These are phyloP conservation scores for Aricia artaxerxes DNA, from an alignment of 2,888 invertebrate species.

Conservation along the genomic window DNA sequence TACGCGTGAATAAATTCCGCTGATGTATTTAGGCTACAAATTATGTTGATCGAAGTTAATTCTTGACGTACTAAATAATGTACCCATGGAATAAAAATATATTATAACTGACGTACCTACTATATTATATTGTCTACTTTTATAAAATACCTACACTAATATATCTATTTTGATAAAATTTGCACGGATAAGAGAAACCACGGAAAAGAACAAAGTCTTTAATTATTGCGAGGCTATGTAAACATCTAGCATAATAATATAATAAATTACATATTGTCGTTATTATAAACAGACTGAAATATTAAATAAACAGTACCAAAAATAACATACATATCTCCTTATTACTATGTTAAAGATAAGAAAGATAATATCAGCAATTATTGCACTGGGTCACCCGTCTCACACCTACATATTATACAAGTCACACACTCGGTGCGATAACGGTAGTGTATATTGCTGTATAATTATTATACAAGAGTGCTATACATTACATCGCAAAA, in stretches of 20 bases:
- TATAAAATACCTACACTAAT: too few species aligned
- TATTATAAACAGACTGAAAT: not conserved
- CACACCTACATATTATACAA: not conserved
- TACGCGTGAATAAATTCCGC: not conserved
- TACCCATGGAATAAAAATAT: not conserved
- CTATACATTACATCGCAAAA: slow-evolving; percentile 5
- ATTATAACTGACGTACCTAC: too few species aligned
- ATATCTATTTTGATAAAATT: too few species aligned
- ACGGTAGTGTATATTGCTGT: not conserved
- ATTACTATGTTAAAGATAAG: not conserved
- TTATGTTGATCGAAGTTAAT: not conserved
- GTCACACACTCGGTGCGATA: not conserved
- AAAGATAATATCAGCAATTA: not conserved
- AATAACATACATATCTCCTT: not conserved
- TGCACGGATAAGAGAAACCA: too few species aligned
- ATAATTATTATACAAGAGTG: not conserved
- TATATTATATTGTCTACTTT: too few species aligned
- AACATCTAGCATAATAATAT: not conserved
- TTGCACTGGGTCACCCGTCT: not conserved
- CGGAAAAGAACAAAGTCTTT: too few species aligned
- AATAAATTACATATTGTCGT: not conserved
- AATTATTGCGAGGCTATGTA: too few species aligned
- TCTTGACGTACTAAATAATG: not conserved
- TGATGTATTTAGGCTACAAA: not conserved
- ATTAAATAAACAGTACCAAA: not conserved